These are phyloP conservation scores for Echinometra lucunter DNA, from an alignment of 53 echinoderm and acorn worm genomes.

Conservation along the genomic window DNA sequence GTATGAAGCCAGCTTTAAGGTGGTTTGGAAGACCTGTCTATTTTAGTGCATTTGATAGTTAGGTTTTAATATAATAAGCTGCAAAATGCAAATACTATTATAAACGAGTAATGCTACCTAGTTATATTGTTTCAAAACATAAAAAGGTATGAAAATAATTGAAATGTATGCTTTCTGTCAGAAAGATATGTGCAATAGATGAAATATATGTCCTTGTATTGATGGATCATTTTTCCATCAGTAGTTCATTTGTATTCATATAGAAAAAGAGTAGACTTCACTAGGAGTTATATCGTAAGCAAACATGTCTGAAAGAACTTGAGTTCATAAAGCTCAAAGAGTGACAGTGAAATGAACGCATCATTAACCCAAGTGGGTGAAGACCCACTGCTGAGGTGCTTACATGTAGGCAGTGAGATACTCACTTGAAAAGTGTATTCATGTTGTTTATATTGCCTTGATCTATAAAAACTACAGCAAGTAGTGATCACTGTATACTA, in stretches of 20 bases:
- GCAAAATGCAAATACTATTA: too few relatives aligned
- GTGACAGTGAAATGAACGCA: neutral
- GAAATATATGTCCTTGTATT: neutral
- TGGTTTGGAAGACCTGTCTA: too few relatives aligned
- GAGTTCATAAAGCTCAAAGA: too few relatives aligned
- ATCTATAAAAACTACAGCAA: neutral
- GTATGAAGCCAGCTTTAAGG: too few relatives aligned
- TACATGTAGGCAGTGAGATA: neutral
- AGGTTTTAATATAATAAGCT: too few relatives aligned
- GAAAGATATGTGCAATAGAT: slow-evolving; percentile 28
- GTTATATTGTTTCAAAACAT: neutral
- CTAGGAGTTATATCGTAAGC: neutral
- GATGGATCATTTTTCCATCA: neutral
- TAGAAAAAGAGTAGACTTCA: neutral
- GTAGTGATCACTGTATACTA: neutral
- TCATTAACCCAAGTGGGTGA: neutral
- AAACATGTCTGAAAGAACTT: neutral
- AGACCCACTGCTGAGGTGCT: neutral
- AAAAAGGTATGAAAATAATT: neutral
- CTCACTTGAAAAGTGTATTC: neutral
- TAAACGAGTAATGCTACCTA: too few relatives aligned
- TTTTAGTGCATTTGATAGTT: too few relatives aligned
- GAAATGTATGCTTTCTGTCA: neutral
- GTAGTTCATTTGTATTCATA: neutral
- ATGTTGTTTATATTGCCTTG: neutral